Evolutionary conservation across 1,140 invertebrate genomes (phyloP).

Genomic region (Cherax quadricarinatus): DNA sequence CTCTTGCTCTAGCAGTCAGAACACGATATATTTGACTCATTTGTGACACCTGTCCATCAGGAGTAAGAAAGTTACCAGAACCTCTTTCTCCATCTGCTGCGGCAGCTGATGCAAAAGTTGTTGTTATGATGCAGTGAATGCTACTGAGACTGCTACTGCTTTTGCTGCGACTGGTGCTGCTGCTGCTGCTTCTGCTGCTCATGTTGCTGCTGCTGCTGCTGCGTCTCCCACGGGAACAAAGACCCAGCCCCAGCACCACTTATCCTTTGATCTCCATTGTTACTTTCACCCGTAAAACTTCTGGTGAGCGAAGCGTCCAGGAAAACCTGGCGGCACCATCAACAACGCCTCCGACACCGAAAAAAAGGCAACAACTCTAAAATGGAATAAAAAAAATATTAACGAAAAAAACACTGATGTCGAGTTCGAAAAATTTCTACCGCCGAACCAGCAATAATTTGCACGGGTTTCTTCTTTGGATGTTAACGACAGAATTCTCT

Average conservation of each 20-base stretch:
- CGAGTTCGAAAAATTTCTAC: slow-evolving; percentile 1
- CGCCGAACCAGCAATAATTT: slow-evolving; percentile 4
- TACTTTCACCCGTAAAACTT: slow-evolving; percentile 26
- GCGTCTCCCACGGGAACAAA: slow-evolving; percentile 1
- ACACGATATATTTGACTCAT: too few relatives aligned
- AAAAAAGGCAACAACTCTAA: not conserved
- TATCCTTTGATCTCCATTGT: slow-evolving; percentile 45
- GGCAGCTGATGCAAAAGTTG: not conserved
- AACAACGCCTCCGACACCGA: not conserved
- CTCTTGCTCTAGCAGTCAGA: too few relatives aligned
- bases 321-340: not conserved
- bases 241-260: slow-evolving; percentile 15
- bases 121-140: too few relatives aligned
- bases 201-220: not conserved
- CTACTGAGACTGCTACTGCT: too few relatives aligned
- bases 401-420: not conserved
- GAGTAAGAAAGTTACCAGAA: not conserved
- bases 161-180: too few relatives aligned
- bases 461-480: not conserved
- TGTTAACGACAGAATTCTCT: not conserved
- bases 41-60: not conserved
- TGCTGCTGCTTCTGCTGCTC: too few relatives aligned
- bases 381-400: not conserved
- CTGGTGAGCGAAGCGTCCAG: not conserved
- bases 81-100: not conserved